These are phyloP conservation scores for Nycteola revayana DNA, from an alignment of 2,888 invertebrate genomes.

Conservation along the genomic window DNA sequence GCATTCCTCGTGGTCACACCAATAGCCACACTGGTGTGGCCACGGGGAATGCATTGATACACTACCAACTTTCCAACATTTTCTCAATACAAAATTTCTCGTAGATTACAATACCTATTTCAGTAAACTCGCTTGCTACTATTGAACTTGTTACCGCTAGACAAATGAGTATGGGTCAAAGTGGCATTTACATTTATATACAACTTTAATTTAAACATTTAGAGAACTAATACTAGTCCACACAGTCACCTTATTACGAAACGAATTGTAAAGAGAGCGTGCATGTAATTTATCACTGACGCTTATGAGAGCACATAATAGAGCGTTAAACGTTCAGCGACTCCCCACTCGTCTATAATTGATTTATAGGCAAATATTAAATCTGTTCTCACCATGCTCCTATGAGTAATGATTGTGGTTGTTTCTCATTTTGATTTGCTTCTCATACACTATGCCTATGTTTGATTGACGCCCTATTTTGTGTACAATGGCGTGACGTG, in stretches of 20 bases:
- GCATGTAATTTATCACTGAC: slow-evolving; percentile 53
- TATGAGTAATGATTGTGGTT: slow-evolving; percentile 66
- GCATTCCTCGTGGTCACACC: too few species aligned
- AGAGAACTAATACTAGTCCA: too few species aligned
- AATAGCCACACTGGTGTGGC: too few species aligned
- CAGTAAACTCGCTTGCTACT: too few species aligned
- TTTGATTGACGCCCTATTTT: slow-evolving; percentile 61
- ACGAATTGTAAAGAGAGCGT: slow-evolving; percentile 28
- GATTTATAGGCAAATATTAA: slow-evolving; percentile 80
- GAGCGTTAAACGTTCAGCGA: slow-evolving; percentile 61
- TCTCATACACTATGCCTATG: slow-evolving; percentile 46
- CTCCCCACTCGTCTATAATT: slow-evolving; percentile 66
- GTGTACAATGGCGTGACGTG: slow-evolving; percentile 33
- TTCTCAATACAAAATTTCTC: too few species aligned
- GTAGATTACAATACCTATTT: too few species aligned
- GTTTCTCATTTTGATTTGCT: slow-evolving; percentile 63
- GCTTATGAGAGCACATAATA: slow-evolving; percentile 57
- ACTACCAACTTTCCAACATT: too few species aligned
- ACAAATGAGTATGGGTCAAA: too few species aligned
- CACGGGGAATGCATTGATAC: too few species aligned
- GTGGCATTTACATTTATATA: too few species aligned
- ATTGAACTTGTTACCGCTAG: too few species aligned
- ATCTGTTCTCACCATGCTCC: slow-evolving; percentile 70
- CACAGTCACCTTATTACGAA: slow-evolving; percentile 1
- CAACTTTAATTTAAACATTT: too few species aligned